Evolutionary conservation across 2,113 vertebrate genomes (phyloP).

Genomic region (Bos taurus): DNA sequence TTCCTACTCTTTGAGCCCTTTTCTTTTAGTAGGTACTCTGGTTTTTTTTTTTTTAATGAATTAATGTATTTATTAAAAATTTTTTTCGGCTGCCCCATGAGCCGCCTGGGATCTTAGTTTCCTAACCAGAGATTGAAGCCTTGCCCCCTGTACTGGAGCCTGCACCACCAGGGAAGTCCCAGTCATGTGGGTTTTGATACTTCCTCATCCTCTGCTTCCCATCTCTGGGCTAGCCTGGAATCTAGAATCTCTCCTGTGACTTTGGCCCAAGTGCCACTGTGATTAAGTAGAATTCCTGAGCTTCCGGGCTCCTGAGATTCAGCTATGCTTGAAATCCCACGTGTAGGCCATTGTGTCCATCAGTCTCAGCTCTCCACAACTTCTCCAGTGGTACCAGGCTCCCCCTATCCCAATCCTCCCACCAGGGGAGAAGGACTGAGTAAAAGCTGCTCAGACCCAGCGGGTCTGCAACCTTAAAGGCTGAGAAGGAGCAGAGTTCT

Average conservation of each 20-base stretch:
- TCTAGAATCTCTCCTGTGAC: not conserved
- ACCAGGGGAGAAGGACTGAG: not conserved
- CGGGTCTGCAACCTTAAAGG: not conserved
- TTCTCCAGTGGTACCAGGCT: not conserved
- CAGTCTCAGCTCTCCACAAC: not conserved
- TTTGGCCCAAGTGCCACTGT: not conserved
- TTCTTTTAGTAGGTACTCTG: not conserved
- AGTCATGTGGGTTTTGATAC: not conserved
- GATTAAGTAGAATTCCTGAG: no score
- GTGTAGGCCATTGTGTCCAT: not conserved
- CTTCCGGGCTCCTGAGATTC: not conserved
- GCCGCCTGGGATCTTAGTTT: not conserved
- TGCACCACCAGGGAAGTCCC: not conserved
- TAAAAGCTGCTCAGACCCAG: rapidly evolving
- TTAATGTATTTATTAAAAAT: not conserved
- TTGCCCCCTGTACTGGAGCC: no score
- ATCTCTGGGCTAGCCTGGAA: not conserved
- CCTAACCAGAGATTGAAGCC: not conserved
- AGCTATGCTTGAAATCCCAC: not conserved
- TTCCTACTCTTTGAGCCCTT: not conserved
- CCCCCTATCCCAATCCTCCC: not conserved
- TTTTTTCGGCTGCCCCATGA: not conserved
- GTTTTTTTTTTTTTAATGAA: not conserved
- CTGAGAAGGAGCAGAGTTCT: not conserved
- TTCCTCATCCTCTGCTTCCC: not conserved